Conservation (phyloP, 2,888 invertebrate genomes). For the Epirrhoe alternata region DNA sequence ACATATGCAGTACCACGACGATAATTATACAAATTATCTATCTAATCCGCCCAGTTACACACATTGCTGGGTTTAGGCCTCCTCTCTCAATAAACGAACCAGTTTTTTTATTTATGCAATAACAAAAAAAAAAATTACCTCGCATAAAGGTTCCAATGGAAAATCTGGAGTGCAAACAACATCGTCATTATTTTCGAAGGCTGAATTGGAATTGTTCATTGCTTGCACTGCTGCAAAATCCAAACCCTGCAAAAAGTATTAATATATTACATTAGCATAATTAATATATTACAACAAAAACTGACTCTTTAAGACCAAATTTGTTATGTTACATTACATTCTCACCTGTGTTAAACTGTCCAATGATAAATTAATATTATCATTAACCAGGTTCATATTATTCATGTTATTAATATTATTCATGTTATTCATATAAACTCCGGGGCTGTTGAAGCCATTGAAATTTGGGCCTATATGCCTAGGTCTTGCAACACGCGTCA, state of each 20-base stretch:
- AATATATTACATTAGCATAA: conserved; percentile 7
- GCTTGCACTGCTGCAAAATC: conserved; percentile 64
- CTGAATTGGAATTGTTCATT: conserved; percentile 33
- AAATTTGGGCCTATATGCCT: conserved; percentile 17
- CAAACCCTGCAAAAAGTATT: conserved; percentile 63
- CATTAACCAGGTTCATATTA: conserved; percentile 46
- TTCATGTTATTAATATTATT: conserved; percentile 21
- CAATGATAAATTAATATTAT: conserved; percentile 78
- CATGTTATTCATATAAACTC: conserved; percentile 32
- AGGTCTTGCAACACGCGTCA: conserved; percentile 24
- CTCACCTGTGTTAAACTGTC: conserved; percentile 80
- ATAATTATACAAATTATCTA: too few relatives aligned
- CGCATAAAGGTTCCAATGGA: conserved; percentile 76
- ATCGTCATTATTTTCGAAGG: conserved; percentile 65
- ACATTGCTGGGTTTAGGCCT: too few relatives aligned
- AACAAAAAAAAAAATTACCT: conserved; percentile 55
- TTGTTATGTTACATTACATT: neutral
- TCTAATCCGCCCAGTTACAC: too few relatives aligned
- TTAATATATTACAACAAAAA: conserved; percentile 11
- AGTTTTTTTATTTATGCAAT: too few relatives aligned
- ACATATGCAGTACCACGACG: too few relatives aligned
- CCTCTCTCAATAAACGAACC: too few relatives aligned
- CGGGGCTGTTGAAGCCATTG: conserved; percentile 22
- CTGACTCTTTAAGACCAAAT: too few relatives aligned
- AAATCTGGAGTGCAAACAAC: conserved; percentile 88